Evolutionary conservation across 2,888 invertebrate genomes (phyloP).

Genomic region (Busseola fusca): DNA sequence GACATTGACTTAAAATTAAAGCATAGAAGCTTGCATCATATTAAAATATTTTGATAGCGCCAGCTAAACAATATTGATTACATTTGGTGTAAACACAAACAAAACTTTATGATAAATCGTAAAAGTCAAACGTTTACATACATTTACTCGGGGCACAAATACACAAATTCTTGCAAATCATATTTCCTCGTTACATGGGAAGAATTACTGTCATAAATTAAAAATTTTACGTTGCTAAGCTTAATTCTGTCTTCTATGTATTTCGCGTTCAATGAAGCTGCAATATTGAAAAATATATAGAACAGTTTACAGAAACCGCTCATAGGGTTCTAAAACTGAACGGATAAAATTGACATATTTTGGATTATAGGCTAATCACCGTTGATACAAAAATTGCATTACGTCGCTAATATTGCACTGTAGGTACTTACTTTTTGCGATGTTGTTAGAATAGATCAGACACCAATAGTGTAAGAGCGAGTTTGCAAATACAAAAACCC

Average conservation of each 20-base stretch:
- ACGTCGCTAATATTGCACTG: not conserved
- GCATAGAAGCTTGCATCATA: slow-evolving; percentile 1
- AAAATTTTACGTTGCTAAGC: slow-evolving; percentile 40
- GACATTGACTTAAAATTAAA: slow-evolving; percentile 8
- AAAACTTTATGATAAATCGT: slow-evolving; percentile 68
- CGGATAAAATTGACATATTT: not conserved
- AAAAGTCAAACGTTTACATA: slow-evolving; percentile 64
- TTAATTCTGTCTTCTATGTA: slow-evolving; percentile 28
- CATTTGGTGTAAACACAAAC: slow-evolving; percentile 61
- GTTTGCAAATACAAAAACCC: not conserved
- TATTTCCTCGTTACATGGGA: slow-evolving; percentile 56
- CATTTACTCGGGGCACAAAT: slow-evolving; percentile 57
- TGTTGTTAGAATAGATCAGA: not conserved
- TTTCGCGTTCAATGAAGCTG: slow-evolving; percentile 10
- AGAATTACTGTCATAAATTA: slow-evolving; percentile 57
- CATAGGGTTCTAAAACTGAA: not conserved
- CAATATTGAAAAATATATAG: slow-evolving; percentile 4
- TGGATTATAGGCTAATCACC: not conserved
- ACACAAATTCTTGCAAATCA: slow-evolving; percentile 61
- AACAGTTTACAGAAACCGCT: slow-evolving; percentile 1
- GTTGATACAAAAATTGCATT: not conserved
- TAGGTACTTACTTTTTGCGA: not conserved
- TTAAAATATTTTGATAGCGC: slow-evolving; percentile 25
- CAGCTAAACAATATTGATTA: slow-evolving; percentile 54
- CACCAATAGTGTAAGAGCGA: not conserved